A percentile compares a stretch with the other conserved stretches of the same genome.
Conservation (phyloP, 2,888 invertebrate species). For the Cantharis rufa region DNA sequence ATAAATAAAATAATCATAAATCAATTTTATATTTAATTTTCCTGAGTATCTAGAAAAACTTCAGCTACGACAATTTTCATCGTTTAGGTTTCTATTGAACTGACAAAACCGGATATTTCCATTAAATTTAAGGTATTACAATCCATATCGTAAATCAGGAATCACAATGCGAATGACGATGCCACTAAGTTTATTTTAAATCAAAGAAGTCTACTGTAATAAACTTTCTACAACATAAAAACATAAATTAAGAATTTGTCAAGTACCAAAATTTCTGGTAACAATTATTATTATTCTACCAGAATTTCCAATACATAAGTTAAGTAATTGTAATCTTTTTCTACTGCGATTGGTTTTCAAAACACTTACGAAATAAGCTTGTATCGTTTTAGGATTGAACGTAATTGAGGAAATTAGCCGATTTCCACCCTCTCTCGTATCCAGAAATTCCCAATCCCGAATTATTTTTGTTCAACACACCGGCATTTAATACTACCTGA, state of each 20-base stretch:
- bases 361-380: background rate
- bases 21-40: background rate
- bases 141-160: constrained; percentile 15
- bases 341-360: no score
- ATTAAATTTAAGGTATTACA: constrained; percentile 10
- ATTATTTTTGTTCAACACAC: no score
- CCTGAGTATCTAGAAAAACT: background rate
- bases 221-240: background rate
- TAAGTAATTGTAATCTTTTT: no score
- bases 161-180: constrained; percentile 14
- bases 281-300: background rate
- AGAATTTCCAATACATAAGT: background rate
- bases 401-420: background rate
- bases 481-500: no score
- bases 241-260: background rate
- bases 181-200: background rate
- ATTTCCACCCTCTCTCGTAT: background rate
- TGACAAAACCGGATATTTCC: constrained; percentile 15
- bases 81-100: constrained; percentile 8
- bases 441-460: no score
- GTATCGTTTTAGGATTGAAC: background rate
- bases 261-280: background rate
- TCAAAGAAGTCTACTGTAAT: background rate
- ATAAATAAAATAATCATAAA: background rate
- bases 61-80: background rate